Evolutionary conservation across 2,113 vertebrate species (phyloP).

Genomic region (Ahaetulla prasina): DNA sequence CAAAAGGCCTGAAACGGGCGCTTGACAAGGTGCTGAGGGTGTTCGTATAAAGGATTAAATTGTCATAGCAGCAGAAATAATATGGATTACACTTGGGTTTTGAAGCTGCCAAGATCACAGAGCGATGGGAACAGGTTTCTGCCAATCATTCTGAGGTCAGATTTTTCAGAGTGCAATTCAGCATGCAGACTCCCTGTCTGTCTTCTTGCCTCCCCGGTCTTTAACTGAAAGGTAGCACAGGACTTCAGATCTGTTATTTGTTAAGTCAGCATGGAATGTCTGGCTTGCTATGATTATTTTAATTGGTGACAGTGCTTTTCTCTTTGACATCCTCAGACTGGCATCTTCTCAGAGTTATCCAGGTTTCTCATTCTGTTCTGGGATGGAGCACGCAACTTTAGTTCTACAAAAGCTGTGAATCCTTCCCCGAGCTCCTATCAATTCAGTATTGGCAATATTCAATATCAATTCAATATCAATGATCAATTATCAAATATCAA

Average conservation of each 20-base stretch:
- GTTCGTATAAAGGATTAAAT: not conserved
- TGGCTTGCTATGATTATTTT: constrained; percentile 56
- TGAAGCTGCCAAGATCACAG: constrained; percentile 3
- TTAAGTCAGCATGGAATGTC: constrained; percentile 55
- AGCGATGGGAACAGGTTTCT: constrained; percentile 1
- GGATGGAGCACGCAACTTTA: constrained; percentile 1
- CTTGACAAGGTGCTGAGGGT: not conserved
- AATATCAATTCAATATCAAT: too few relatives aligned
- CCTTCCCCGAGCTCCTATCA: not conserved
- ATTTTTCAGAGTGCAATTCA: not conserved
- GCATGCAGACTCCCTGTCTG: not conserved
- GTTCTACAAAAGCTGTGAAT: not conserved
- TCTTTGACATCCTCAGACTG: constrained; percentile 40
- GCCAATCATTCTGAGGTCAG: constrained; percentile 9
- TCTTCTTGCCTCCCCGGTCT: not conserved
- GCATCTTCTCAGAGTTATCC: constrained; percentile 39
- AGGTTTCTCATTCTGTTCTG: constrained; percentile 26
- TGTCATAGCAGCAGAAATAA: constrained; percentile 10
- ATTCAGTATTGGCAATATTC: not conserved
- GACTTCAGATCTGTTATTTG: constrained; percentile 24
- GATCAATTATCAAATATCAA: too few relatives aligned
- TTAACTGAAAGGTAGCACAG: constrained; percentile 42
- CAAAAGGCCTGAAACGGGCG: not conserved
- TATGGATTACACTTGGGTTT: not conserved
- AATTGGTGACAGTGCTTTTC: constrained; percentile 58